Evolutionary conservation across 2,888 invertebrate species (phyloP), one percentile per base, ranked within the genome.

Genomic region (Steromphala cineraria): DNA sequence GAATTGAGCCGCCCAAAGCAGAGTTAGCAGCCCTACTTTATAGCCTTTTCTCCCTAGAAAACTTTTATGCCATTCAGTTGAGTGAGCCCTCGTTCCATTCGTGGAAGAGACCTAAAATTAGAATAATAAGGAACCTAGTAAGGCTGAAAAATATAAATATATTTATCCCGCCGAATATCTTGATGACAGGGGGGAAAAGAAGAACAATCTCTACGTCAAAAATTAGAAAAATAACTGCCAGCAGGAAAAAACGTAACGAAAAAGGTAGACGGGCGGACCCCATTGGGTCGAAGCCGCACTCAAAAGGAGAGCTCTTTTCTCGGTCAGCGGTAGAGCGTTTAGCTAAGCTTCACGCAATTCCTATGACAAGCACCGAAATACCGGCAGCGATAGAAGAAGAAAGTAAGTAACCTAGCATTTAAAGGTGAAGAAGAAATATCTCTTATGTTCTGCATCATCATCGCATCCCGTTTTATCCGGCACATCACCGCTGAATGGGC

Each of bases 141-240:
- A 67, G n/a, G 3, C 77, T 31, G 8, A 77, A 2, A n/a, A 71
- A 13, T 31, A 36, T 15, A 21, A 17, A 17, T 10, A 67, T 21
- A 46, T 62, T 31, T 62, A 77, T 28, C 5, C 13, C 15, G 8
- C 2, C 28, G 15, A 10, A 1, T 4, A 77, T 52, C 1, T 55
- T 46, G 0, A 19, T 15, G 15, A 80, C 31, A 79, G 95, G 93
- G 0, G 95, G 95, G 0, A 96, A 91, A 91, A 96, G 94, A 91
- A 96, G 87, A 0, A 95, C 95, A 94, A 96, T 95, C 95, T 96
- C 96, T 83, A 96, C 94, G 94, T 96, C 96, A 94, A 96, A 96
- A 94, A 96, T 95, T 94, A 96, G 93, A 92, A 96, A 96, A 94
- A 96, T 95, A 92, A 96, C 94, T 53, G 95, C 95, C 92, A 96